phyloP scores from a whole-genome alignment of 1,140 invertebrate genomes.

The Pseudobourletiella spinata region DNA sequence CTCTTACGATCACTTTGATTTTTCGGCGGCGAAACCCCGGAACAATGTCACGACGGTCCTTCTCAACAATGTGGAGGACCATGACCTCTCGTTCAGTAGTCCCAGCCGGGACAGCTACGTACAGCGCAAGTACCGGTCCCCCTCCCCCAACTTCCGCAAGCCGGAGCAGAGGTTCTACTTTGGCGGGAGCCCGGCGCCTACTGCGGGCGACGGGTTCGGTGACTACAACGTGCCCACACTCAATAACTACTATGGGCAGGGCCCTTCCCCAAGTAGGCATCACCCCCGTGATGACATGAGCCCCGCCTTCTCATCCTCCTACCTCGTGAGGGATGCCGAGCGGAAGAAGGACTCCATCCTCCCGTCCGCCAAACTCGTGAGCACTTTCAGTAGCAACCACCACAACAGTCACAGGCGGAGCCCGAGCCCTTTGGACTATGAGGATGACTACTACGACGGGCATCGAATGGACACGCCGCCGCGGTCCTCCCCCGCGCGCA shows the following conservation, averaged over 20 bases:
- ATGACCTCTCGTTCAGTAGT: slow-evolving; percentile 34
- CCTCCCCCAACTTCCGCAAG: background rate
- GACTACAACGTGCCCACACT: slow-evolving; percentile 4
- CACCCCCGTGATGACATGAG: no score
- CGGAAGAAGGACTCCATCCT: slow-evolving; percentile 12
- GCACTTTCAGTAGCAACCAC: background rate
- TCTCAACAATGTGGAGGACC: slow-evolving; percentile 32
- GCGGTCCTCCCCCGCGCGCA: background rate
- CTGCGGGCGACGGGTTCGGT: background rate
- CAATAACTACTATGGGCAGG: background rate
- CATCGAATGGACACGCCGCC: background rate
- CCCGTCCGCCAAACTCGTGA: slow-evolving; percentile 19
- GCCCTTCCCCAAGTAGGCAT: background rate
- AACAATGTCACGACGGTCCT: slow-evolving; percentile 21
- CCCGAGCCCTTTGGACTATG: background rate
- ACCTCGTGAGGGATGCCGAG: slow-evolving; percentile 15
- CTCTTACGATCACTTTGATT: slow-evolving; percentile 37
- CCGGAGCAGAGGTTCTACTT: slow-evolving; percentile 8
- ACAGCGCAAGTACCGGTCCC: background rate
- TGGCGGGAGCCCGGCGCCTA: background rate
- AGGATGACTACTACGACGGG: background rate
- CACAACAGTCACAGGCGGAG: slow-evolving; percentile 7
- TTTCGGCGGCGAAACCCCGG: slow-evolving; percentile 39
- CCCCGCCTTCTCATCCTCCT: slow-evolving; percentile 9
- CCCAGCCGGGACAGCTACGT: slow-evolving; percentile 32